Conservation (phyloP, 2,888 invertebrate genomes). For the Schizaphis graminum region DNA sequence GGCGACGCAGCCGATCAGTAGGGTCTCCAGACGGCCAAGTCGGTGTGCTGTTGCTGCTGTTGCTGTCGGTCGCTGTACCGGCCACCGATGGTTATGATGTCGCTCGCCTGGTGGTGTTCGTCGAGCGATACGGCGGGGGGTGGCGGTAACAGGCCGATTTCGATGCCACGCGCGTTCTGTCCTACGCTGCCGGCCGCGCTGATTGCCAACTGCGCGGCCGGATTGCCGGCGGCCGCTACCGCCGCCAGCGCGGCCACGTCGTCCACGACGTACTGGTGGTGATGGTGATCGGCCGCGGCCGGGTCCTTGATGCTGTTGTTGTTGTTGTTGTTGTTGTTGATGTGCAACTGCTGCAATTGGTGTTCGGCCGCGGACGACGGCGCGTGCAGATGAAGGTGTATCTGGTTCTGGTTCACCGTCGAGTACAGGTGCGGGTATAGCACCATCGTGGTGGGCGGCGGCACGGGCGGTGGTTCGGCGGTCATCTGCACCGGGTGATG, state of each 20-base stretch:
- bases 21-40: slow-evolving; percentile 70
- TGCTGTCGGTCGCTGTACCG: slow-evolving; percentile 69
- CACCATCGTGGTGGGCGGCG: slow-evolving; percentile 79
- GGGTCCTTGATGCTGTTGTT: slow-evolving; percentile 37
- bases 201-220: not conserved
- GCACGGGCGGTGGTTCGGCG: slow-evolving; percentile 75
- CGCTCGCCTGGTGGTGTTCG: slow-evolving; percentile 64
- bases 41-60: slow-evolving; percentile 68
- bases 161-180: slow-evolving; percentile 68
- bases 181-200: slow-evolving; percentile 67
- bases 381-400: slow-evolving; percentile 82
- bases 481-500: slow-evolving; percentile 72
- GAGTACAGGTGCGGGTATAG: slow-evolving; percentile 85
- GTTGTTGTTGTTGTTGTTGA: slow-evolving; percentile 51
- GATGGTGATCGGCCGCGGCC: slow-evolving; percentile 30
- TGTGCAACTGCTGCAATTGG: slow-evolving; percentile 35
- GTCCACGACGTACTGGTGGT: slow-evolving; percentile 45
- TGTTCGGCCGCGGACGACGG: slow-evolving; percentile 64
- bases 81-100: slow-evolving; percentile 66
- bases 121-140: slow-evolving; percentile 66
- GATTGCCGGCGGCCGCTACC: not conserved
- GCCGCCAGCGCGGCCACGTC: slow-evolving; percentile 44
- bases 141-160: slow-evolving; percentile 69
- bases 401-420: slow-evolving; percentile 89
- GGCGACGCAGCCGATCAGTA: slow-evolving; percentile 68